phyloP scores from a whole-genome alignment of 2,888 invertebrate species.

The Brachyptera putata region DNA sequence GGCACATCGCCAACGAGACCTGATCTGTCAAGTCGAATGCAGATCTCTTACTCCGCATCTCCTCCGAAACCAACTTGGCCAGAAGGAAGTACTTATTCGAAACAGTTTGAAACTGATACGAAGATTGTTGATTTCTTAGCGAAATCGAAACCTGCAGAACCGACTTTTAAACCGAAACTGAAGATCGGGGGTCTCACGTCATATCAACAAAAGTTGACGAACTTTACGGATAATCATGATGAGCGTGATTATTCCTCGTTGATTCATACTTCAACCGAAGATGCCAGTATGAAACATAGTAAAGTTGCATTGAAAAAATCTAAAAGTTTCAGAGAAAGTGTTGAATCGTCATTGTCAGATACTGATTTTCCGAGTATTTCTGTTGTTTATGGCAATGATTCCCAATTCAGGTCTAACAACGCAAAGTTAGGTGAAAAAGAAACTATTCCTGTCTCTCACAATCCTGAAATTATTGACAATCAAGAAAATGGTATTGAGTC shows the following conservation, averaged over 20 bases:
- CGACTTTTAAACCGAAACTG: slow-evolving; percentile 37
- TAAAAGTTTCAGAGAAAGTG: slow-evolving; percentile 57
- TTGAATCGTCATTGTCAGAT: slow-evolving; percentile 4
- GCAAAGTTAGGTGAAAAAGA: not conserved
- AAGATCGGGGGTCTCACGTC: slow-evolving; percentile 52
- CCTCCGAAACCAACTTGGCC: slow-evolving; percentile 48
- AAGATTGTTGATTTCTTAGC: slow-evolving; percentile 39
- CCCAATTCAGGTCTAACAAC: not conserved
- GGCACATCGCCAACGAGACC: not conserved
- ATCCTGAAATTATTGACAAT: not conserved
- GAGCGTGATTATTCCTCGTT: slow-evolving; percentile 42
- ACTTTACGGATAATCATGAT: slow-evolving; percentile 41
- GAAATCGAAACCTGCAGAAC: slow-evolving; percentile 31
- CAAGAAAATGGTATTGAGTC: not conserved
- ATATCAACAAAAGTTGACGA: slow-evolving; percentile 52
- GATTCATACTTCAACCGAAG: slow-evolving; percentile 40
- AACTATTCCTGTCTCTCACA: not conserved
- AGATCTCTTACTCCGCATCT: slow-evolving; percentile 44
- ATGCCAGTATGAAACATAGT: slow-evolving; percentile 44
- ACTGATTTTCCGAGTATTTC: not conserved
- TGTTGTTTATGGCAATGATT: not conserved
- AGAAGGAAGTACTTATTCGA: slow-evolving; percentile 14
- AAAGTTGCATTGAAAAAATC: slow-evolving; percentile 63
- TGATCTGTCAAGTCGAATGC: slow-evolving; percentile 39
- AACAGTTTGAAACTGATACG: slow-evolving; percentile 5